These are phyloP conservation scores for Peromyscus maniculatus DNA, from an alignment of 2,113 vertebrate genomes.

Conservation along the genomic window DNA sequence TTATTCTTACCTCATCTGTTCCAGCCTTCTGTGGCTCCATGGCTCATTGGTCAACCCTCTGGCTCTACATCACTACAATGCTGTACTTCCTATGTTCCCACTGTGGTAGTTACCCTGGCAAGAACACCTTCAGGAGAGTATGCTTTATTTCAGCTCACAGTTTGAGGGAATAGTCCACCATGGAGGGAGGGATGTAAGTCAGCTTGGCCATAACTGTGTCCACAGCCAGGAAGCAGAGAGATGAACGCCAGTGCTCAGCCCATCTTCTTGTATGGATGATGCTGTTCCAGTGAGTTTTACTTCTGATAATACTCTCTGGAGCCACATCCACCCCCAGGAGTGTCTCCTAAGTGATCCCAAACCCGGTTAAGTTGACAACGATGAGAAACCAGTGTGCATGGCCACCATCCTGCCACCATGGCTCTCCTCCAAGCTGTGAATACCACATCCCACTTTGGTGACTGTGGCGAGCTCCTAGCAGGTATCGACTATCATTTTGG, in stretches of 20 bases:
- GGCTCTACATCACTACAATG: not conserved
- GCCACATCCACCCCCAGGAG: too few relatives aligned
- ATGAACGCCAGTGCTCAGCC: not conserved
- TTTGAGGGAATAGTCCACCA: not conserved
- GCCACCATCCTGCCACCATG: not conserved
- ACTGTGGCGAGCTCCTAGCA: too few relatives aligned
- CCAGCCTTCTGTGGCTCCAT: not conserved
- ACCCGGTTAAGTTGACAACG: not conserved
- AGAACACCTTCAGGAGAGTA: not conserved
- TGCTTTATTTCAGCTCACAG: not conserved
- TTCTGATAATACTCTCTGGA: not conserved
- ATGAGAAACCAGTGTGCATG: accelerated
- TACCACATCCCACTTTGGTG: accelerated
- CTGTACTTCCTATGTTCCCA: not conserved
- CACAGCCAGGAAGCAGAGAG: not conserved
- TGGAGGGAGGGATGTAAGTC: not conserved
- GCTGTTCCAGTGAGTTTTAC: not conserved
- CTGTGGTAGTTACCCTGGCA: not conserved
- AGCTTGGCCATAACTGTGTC: not conserved
- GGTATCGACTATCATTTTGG: not conserved
- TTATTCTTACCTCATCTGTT: not conserved
- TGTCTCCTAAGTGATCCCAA: not conserved
- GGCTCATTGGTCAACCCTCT: not conserved
- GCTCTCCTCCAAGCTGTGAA: too few relatives aligned
- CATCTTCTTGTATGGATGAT: not conserved